These are phyloP conservation scores for Copsychus sechellarum DNA, from an alignment of 2,113 vertebrate species.

Conservation along the genomic window DNA sequence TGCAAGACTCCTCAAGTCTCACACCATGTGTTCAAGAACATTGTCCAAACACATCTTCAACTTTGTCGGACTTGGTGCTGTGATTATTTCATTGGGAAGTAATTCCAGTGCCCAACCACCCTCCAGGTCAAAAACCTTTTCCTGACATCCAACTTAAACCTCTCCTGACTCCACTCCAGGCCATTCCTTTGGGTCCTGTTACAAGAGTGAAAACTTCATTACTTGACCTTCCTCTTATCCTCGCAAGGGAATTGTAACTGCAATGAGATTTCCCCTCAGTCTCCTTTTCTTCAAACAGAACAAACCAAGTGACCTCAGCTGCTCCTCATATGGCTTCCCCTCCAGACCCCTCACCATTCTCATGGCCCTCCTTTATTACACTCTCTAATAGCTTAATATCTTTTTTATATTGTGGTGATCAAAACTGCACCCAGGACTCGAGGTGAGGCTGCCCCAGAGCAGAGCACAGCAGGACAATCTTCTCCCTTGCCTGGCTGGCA, in stretches of 20 bases:
- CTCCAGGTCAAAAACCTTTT: background rate
- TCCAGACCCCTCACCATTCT: background rate
- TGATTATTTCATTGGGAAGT: background rate
- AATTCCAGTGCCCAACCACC: background rate
- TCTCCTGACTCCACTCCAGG: background rate
- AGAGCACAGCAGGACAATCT: background rate
- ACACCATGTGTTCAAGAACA: background rate
- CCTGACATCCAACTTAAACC: background rate
- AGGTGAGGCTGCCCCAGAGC: fast-evolving
- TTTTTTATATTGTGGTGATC: background rate
- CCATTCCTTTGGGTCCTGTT: background rate
- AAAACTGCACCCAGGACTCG: fast-evolving
- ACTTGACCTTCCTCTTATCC: background rate
- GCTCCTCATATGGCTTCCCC: background rate
- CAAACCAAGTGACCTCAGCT: background rate
- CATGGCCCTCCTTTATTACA: background rate
- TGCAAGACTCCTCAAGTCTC: background rate
- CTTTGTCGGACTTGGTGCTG: background rate
- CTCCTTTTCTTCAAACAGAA: background rate
- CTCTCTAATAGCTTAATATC: background rate
- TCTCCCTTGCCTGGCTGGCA: fast-evolving
- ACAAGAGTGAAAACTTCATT: background rate
- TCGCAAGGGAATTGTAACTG: background rate
- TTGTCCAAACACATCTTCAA: background rate
- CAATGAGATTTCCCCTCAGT: background rate